Evolutionary conservation across 2,113 vertebrate species (phyloP).

Genomic region (Prionailurus bengalensis): DNA sequence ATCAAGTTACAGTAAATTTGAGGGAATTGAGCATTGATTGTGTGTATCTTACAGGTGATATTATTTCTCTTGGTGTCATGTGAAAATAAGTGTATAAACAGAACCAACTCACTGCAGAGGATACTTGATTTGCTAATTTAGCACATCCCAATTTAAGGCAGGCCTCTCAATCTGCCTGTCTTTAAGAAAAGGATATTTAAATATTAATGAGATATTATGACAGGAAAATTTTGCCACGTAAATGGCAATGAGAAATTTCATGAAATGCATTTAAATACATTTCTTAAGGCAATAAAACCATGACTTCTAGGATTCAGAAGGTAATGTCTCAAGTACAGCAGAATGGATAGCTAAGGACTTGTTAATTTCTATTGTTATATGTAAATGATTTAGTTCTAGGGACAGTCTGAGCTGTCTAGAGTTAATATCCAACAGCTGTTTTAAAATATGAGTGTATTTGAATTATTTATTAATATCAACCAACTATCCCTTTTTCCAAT

Average conservation of each 20-base stretch:
- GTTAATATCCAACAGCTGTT: not conserved
- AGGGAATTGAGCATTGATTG: not conserved
- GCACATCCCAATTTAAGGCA: not conserved
- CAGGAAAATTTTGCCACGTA: not conserved
- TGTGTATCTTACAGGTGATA: not conserved
- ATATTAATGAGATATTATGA: not conserved
- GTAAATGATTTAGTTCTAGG: not conserved
- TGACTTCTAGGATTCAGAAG: slow-evolving; percentile 19
- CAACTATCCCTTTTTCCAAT: not conserved
- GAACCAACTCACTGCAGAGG: not conserved
- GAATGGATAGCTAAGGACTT: not conserved
- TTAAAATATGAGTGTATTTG: slow-evolving; percentile 42
- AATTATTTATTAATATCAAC: slow-evolving; percentile 40
- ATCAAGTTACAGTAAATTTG: not conserved
- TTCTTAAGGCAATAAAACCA: slow-evolving; percentile 37
- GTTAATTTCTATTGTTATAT: not conserved
- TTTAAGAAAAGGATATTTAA: not conserved
- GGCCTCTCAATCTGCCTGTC: not conserved
- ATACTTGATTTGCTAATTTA: not conserved
- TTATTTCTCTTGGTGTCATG: not conserved
- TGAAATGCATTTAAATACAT: slow-evolving; percentile 22
- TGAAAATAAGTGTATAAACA: not conserved
- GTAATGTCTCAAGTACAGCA: not conserved
- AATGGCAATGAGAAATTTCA: not conserved
- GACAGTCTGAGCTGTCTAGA: not conserved